Evolutionary conservation across 2,888 invertebrate genomes (phyloP).

Genomic region (Euphydryas editha): DNA sequence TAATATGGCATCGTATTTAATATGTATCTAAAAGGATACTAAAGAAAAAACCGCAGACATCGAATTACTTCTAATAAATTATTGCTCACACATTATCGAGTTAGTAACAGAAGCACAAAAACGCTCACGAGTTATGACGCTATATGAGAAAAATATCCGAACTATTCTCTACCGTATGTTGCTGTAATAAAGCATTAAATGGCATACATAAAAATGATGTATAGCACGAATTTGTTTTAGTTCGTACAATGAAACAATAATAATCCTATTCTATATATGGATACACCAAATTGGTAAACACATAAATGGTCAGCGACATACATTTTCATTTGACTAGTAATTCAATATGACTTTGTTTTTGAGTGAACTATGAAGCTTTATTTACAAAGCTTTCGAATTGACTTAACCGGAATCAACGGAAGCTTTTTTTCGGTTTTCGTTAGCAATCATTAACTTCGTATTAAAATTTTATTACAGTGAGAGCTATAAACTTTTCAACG

Average conservation of each 20-base stretch:
- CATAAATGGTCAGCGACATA: conserved; percentile 45
- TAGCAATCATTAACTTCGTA: conserved; percentile 15
- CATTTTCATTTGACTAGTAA: conserved; percentile 44
- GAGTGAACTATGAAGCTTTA: conserved; percentile 14
- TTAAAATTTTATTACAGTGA: not conserved
- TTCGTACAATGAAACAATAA: conserved; percentile 50
- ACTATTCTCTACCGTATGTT: conserved; percentile 43
- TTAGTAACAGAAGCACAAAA: conserved; percentile 44
- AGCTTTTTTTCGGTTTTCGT: conserved; percentile 21
- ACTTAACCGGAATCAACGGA: conserved; percentile 31
- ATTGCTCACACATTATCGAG: conserved; percentile 45
- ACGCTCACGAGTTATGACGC: conserved; percentile 28
- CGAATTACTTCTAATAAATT: conserved; percentile 46
- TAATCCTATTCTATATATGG: conserved; percentile 47
- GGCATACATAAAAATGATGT: conserved; percentile 42
- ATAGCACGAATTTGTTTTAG: conserved; percentile 42
- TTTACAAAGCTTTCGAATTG: conserved; percentile 30
- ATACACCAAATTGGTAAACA: conserved; percentile 48
- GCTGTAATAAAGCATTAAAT: conserved; percentile 44
- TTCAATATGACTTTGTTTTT: conserved; percentile 35
- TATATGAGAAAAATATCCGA: conserved; percentile 35
- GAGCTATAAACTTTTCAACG: not conserved
- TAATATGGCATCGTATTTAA: conserved; percentile 29
- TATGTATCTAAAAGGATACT: conserved; percentile 29
- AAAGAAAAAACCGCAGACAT: conserved; percentile 43